phyloP scores from a whole-genome alignment of 2,888 invertebrate genomes.

The Helleia helle region DNA sequence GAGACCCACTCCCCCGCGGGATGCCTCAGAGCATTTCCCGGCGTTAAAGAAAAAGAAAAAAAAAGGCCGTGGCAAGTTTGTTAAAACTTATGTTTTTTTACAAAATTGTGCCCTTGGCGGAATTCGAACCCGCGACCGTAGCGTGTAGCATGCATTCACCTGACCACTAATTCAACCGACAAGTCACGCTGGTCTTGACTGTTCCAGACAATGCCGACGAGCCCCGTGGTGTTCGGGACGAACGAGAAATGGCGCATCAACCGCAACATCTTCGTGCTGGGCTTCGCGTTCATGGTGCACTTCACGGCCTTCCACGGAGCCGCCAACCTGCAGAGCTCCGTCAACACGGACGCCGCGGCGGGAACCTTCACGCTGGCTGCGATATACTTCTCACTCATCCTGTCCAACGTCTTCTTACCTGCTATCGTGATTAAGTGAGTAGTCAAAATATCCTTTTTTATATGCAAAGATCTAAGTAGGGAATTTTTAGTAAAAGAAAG shows the following conservation, averaged over 20 bases:
- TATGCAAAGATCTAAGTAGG: background rate
- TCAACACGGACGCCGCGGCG: constrained; percentile 86
- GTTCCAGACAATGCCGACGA: constrained; percentile 21
- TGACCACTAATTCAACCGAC: too few relatives aligned
- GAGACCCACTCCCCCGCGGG: too few relatives aligned
- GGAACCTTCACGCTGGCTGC: constrained; percentile 89
- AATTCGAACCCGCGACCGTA: too few relatives aligned
- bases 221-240: constrained; percentile 55
- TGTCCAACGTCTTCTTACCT: constrained; percentile 93
- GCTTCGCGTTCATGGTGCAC: constrained; percentile 91
- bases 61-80: too few relatives aligned
- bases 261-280: constrained; percentile 88
- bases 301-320: constrained; percentile 94
- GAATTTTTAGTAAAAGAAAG: too few relatives aligned
- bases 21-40: too few relatives aligned
- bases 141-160: too few relatives aligned
- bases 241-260: constrained; percentile 84
- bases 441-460: background rate
- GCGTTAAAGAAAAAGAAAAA: too few relatives aligned
- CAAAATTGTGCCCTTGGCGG: too few relatives aligned
- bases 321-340: constrained; percentile 87
- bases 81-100: too few relatives aligned
- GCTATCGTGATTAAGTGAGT: constrained; percentile 84
- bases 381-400: constrained; percentile 89
- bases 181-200: too few relatives aligned